Conservation (phyloP, 2,113 vertebrate species). For the Macaca mulatta region DNA sequence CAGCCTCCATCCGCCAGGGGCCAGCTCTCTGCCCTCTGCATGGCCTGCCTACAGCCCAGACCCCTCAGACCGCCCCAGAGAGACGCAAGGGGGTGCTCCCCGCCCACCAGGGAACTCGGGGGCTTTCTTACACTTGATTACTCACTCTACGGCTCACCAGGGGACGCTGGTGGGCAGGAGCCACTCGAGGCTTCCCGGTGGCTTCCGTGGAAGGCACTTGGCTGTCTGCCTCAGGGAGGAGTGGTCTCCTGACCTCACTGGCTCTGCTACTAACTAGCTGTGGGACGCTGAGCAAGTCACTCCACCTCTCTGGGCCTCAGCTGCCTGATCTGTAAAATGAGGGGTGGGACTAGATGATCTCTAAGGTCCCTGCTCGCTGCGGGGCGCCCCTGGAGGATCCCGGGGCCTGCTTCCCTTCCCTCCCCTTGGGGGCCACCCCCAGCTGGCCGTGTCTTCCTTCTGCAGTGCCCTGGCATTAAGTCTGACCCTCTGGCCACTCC, state of each 20-base stretch:
- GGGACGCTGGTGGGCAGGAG: background rate
- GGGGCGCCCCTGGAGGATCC: background rate
- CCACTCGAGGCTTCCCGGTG: background rate
- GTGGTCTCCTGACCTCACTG: background rate
- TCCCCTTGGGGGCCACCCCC: background rate
- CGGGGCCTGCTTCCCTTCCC: background rate
- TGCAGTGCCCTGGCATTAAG: background rate
- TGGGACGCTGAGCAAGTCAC: background rate
- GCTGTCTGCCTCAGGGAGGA: background rate
- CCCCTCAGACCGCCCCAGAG: background rate
- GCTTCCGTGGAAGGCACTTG: background rate
- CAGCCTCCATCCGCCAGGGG: background rate
- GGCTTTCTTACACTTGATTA: background rate
- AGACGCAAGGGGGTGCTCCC: background rate
- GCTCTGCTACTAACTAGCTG: constrained; percentile 54
- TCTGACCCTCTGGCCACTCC: background rate
- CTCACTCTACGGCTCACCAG: background rate
- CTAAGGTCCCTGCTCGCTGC: background rate
- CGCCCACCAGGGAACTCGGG: background rate
- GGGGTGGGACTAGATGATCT: background rate
- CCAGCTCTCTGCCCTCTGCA: background rate
- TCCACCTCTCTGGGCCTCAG: constrained; percentile 19
- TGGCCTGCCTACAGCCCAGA: background rate
- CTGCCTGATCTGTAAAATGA: background rate
- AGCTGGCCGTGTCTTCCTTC: background rate